A percentile compares a stretch with the other conserved stretches of the same genome.
phyloP scores from a whole-genome alignment of 1,140 invertebrate species.

The Drepana arcuata region DNA sequence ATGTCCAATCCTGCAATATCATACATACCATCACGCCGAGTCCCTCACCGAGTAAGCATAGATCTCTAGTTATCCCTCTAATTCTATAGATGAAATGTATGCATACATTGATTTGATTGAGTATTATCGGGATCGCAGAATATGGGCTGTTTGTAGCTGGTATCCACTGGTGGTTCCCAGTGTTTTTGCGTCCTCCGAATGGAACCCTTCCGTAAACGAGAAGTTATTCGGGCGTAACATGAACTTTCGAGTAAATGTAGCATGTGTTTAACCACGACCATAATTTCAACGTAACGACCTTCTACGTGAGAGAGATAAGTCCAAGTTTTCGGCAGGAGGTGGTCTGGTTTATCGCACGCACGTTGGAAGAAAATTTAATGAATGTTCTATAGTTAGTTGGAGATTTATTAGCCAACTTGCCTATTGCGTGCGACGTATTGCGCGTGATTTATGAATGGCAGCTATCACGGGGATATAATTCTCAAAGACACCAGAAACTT shows the following conservation, averaged over 20 bases:
- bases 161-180: too few relatives aligned
- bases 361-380: slow-evolving; percentile 60
- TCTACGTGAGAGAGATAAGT: slow-evolving; percentile 65
- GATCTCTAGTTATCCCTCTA: too few relatives aligned
- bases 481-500: too few relatives aligned
- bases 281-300: slow-evolving; percentile 62
- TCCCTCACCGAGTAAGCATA: too few relatives aligned
- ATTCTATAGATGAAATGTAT: too few relatives aligned
- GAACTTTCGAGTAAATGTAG: slow-evolving; percentile 66
- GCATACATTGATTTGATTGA: too few relatives aligned
- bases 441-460: too few relatives aligned
- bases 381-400: slow-evolving; percentile 30
- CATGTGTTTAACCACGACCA: slow-evolving; percentile 65
- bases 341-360: slow-evolving; percentile 63
- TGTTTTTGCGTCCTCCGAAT: slow-evolving; percentile 24
- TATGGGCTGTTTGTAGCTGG: too few relatives aligned
- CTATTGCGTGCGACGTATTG: slow-evolving; percentile 22
- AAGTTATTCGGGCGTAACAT: slow-evolving; percentile 57
- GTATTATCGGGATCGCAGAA: too few relatives aligned
- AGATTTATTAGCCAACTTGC: slow-evolving; percentile 26
- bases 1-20: too few relatives aligned
- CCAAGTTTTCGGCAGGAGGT: slow-evolving; percentile 51
- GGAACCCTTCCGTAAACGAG: slow-evolving; percentile 37
- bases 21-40: too few relatives aligned
- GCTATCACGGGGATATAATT: too few relatives aligned